Evolutionary conservation across 2,888 invertebrate genomes (phyloP), one percentile per base, ranked within the genome.

Genomic region (Diabrotica balteata): DNA sequence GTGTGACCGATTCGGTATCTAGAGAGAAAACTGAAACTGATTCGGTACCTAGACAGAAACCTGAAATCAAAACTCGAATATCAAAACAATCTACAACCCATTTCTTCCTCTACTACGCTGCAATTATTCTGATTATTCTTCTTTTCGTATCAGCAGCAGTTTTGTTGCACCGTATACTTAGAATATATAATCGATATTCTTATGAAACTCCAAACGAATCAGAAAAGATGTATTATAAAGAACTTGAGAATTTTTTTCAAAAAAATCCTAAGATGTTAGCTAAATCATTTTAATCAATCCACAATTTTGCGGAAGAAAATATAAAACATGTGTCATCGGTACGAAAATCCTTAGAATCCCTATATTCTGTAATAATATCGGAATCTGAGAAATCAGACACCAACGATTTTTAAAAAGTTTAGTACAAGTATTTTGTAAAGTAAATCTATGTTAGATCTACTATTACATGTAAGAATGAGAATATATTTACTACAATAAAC

Each of bases 111-210:
- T 54, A 54, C 43, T 54, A 54, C 8, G 43, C 42, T n/a, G 54
- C 54, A 7, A 43, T 54, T 2, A 54, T 54, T 42, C 7, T 54
- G 4, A 54, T 54, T 43, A 7, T 54, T 54, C 43, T 42, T 43
- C 54, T 54, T 54, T 54, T 54, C n/a, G 8, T 54, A 54, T 54
- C 54, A 43, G 42, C 54, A n/a, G 54, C 7, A n/a, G 43, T 54
- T n/a, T 10, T 54, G 54, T 43, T 54, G 11, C 43, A 42, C 7
- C 42, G 43, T n/a, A 54, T 54, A n/a, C 9, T 54, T 10, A 54
- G 32, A n/a, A 10, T 54, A 42, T 11, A 54, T 42, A 43, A 10
- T 11, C 42, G n/a, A 42, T 53, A 53, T 53, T 42, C 43, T 9
- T 10, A n/a, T 7, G 43, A 11, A 32, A 32, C 32, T 32, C 32